Evolutionary conservation across 1,140 invertebrate genomes (phyloP), one percentile per base, ranked within the genome.

Genomic region (Drosophila quadrilineata): DNA sequence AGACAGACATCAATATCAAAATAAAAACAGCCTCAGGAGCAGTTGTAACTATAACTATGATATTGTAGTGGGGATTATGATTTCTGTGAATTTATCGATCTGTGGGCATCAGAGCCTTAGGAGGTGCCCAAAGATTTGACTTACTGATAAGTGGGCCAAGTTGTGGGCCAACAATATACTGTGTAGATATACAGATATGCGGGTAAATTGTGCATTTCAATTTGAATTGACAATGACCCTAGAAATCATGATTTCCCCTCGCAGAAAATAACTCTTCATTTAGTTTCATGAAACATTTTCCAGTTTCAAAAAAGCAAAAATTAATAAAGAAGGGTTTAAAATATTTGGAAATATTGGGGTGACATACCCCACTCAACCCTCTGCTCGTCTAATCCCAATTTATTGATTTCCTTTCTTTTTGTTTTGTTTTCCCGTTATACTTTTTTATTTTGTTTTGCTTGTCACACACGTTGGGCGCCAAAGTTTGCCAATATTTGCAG

Each of bases 21-120:
- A n/a, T n/a, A n/a, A n/a, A 41, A 54, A 12, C 75, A 53, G 53
- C 33, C 0, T 17, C 35, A 28, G 36, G 10, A 45, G 52, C 52
- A 43, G 36, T 36, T 41, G 50, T 69, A 75, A 65, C 58, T 73
- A 69, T 84, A 79, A 77, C 76, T 75, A 82, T 77, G 79, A 65
- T 82, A 80, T 84, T 84, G 69, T 68, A 68, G 48, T 53, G 45
- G 35, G 31, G 17, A 49, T 29, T 60, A 38, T 45, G 46, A 52
- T 63, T 54, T 49, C 45, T 16, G 6, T 22, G 8, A n/a, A n/a
- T 40, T 52, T 70, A 65, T 70, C 62, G 45, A 65, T 65, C 59
- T 12, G 38, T 59, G 46, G 53, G 60, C 62, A 70, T 66, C 62
- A 35, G 21, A n/a, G 26, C 35, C 26, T 67, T 62, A n/a, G n/a